Evolutionary conservation across 2,888 invertebrate genomes (phyloP), one percentile per base, ranked within the genome.

Genomic region (Venusia cambrica): DNA sequence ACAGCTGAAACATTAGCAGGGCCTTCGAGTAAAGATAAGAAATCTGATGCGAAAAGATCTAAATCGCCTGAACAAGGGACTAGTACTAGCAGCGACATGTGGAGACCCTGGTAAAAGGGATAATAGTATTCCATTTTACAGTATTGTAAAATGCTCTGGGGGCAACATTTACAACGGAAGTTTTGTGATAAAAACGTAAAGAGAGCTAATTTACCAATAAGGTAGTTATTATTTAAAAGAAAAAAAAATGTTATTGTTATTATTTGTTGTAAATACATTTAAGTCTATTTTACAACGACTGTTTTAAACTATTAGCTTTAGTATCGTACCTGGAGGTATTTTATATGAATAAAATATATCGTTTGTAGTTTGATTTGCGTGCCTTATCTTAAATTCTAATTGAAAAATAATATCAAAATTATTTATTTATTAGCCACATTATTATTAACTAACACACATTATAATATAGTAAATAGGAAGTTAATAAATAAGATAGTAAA

Each of bases 1-100:
- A 85, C 87, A 1, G 84, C 84, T 1, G 76, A 64, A 31, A 78
- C 84, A 1, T 56, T 85, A 12, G 78, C 79, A 0, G 75, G 74
- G 38, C 65, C 75, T 1, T 71, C 54, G 1, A 55, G 39, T 17
- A 56, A 38, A 31, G 42, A 48, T 5, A 35, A 33, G 1, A 44
- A 64, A 16, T 45, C 42, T 1, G 77, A 77, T 45, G 67, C 66
- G 0, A 75, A 74, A 0, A 73, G 73, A 38, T 65, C 81, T 0
- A 73, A 62, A 12, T 75, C 83, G 1, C 78, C 84, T 0, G 62
- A 62, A 21, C 84, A 80, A 41, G 75, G 81, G 1, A 50, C 76
- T 1, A 75, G 80, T 0, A 62, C 56, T 3, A 72, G 65, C 39
- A 47, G 70, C 0, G 84, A 83, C 38, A 77, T 87, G 83, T 87